A percentile compares a stretch with the other conserved stretches of the same genome.
Conservation (phyloP, 1,140 invertebrate species). For the Papilio aristodemus region DNA sequence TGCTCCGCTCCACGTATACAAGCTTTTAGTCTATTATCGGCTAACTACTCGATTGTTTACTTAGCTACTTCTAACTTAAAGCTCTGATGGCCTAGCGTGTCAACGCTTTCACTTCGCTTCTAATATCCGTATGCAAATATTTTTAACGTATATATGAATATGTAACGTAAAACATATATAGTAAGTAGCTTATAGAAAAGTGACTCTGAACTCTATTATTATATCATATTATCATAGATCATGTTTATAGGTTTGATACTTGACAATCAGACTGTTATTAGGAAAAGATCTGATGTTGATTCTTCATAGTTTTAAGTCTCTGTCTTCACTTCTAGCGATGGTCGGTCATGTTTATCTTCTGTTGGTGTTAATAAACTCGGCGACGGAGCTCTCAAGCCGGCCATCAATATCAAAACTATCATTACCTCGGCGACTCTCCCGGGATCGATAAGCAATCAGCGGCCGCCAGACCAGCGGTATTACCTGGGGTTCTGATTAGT, state of each 20-base stretch:
- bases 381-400: background rate
- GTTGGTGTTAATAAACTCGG: background rate
- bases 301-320: no score
- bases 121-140: background rate
- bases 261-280: no score
- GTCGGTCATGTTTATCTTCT: background rate
- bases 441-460: conserved; percentile 51
- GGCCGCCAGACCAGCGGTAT: conserved; percentile 34
- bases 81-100: background rate
- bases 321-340: background rate
- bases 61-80: conserved; percentile 14
- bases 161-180: no score
- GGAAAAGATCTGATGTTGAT: background rate
- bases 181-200: no score
- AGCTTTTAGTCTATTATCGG: conserved; percentile 15
- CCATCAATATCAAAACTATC: conserved; percentile 35
- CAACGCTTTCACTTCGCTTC: background rate
- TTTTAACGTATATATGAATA: no score
- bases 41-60: conserved; percentile 18
- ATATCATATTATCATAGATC: no score
- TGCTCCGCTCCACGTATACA: conserved; percentile 22
- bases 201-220: no score
- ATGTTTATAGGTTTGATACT: no score
- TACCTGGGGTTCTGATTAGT: conserved; percentile 47
- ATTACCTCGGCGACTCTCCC: conserved; percentile 34